Evolutionary conservation across 2,888 invertebrate genomes (phyloP).

Genomic region (Zhengitettix transpicula): DNA sequence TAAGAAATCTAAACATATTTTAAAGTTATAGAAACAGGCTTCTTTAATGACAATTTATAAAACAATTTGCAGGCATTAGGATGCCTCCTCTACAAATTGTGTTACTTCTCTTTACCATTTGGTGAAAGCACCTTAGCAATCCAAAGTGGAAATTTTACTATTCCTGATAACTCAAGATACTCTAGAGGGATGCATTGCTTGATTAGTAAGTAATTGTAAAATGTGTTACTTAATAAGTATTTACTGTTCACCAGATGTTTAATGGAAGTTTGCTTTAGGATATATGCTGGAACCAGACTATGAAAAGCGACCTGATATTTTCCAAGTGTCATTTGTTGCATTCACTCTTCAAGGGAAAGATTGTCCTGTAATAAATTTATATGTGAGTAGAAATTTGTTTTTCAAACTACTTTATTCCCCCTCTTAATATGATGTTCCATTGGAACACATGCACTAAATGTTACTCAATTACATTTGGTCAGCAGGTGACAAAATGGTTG

Average conservation of each 20-base stretch:
- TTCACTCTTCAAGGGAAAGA: constrained; percentile 53
- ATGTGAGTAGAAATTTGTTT: constrained; percentile 32
- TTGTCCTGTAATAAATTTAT: constrained; percentile 65
- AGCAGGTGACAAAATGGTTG: too few species aligned
- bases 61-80: constrained; percentile 54
- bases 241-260: too few species aligned
- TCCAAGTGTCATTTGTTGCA: constrained; percentile 59
- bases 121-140: constrained; percentile 87
- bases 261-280: constrained; percentile 24
- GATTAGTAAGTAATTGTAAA: constrained; percentile 37
- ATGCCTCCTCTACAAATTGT: constrained; percentile 74
- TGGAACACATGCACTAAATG: too few species aligned
- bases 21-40: not conserved
- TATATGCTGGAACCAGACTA: constrained; percentile 75
- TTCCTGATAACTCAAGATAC: constrained; percentile 65
- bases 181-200: constrained; percentile 52
- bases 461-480: too few species aligned
- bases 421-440: not conserved
- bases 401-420: not conserved
- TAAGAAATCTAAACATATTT: too few species aligned
- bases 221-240: too few species aligned
- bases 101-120: constrained; percentile 78
- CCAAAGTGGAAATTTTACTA: constrained; percentile 70
- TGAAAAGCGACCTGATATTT: constrained; percentile 71
- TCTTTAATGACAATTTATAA: constrained; percentile 6